Conservation (phyloP, 1,140 invertebrate genomes). For the Drosophila paulistorum region DNA sequence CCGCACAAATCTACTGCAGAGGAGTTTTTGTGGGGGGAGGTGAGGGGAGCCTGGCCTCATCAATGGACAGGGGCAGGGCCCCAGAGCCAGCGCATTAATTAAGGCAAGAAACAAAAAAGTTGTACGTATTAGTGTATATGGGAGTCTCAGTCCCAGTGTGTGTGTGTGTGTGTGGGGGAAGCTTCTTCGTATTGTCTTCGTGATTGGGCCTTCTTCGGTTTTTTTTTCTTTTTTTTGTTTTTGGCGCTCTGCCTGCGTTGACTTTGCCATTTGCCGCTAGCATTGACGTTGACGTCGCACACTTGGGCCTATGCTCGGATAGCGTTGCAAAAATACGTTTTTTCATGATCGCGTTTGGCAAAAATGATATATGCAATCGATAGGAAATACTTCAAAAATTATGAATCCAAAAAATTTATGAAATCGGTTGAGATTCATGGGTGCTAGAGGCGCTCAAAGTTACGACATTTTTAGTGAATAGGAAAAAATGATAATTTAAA, state of each 20-base stretch:
- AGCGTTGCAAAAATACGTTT: too few relatives aligned
- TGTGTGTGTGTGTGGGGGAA: slow-evolving; percentile 23
- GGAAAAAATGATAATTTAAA: too few relatives aligned
- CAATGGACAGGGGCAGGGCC: slow-evolving; percentile 62
- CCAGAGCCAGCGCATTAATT: slow-evolving; percentile 64
- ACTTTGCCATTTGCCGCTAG: slow-evolving; percentile 20
- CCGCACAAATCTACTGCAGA: slow-evolving; percentile 5
- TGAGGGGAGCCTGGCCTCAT: slow-evolving; percentile 36
- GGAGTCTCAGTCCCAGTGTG: slow-evolving; percentile 18
- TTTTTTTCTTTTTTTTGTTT: slow-evolving; percentile 22
- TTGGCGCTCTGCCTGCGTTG: slow-evolving; percentile 23
- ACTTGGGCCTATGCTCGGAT: too few relatives aligned
- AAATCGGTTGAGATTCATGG: too few relatives aligned
- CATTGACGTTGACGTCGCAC: slow-evolving; percentile 9
- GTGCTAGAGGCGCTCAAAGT: too few relatives aligned
- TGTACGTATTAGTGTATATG: slow-evolving; percentile 32
- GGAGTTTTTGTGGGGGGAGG: background rate
- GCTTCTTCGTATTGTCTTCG: slow-evolving; percentile 65
- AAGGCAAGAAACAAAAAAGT: slow-evolving; percentile 60
- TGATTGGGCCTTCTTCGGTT: slow-evolving; percentile 60
- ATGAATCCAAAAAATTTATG: too few relatives aligned
- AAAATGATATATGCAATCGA: too few relatives aligned
- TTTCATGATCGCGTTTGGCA: too few relatives aligned
- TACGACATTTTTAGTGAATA: too few relatives aligned
- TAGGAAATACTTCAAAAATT: too few relatives aligned